phyloP scores from a whole-genome alignment of 2,888 invertebrate species.

The Pachycephus smyrnensis region DNA sequence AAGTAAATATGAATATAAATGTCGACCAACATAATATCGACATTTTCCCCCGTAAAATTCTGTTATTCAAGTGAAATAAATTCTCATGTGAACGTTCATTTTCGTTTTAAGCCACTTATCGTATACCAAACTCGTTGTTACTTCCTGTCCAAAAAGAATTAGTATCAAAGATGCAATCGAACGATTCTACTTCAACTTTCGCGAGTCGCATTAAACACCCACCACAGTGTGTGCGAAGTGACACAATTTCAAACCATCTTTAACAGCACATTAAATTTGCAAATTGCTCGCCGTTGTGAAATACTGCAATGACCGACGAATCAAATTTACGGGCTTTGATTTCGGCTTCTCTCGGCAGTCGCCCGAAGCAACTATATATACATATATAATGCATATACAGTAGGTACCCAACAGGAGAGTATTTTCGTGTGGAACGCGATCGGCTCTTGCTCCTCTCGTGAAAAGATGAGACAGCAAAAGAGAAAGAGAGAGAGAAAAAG shows the following conservation, averaged over 20 bases:
- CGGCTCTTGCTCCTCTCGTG: constrained; percentile 15
- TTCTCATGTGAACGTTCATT: not conserved
- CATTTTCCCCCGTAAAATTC: not conserved
- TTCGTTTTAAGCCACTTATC: not conserved
- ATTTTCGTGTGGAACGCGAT: constrained; percentile 22
- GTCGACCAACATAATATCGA: not conserved
- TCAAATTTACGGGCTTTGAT: constrained; percentile 9
- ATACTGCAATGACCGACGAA: constrained; percentile 7
- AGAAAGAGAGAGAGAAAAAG: not conserved
- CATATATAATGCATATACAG: not conserved
- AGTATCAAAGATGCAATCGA: not conserved
- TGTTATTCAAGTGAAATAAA: not conserved
- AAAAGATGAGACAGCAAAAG: constrained; percentile 27
- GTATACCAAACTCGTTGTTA: not conserved
- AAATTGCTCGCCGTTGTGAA: constrained; percentile 1
- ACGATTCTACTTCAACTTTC: not conserved
- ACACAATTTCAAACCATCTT: not conserved
- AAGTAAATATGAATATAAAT: not conserved
- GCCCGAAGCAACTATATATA: not conserved
- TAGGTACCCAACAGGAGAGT: not conserved
- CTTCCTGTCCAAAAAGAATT: not conserved
- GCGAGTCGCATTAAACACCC: not conserved
- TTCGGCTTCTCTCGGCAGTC: not conserved
- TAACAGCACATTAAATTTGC: not conserved
- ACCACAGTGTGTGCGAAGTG: not conserved